phyloP scores from a whole-genome alignment of 2,113 vertebrate species.

The Macroglossus sobrinus region DNA sequence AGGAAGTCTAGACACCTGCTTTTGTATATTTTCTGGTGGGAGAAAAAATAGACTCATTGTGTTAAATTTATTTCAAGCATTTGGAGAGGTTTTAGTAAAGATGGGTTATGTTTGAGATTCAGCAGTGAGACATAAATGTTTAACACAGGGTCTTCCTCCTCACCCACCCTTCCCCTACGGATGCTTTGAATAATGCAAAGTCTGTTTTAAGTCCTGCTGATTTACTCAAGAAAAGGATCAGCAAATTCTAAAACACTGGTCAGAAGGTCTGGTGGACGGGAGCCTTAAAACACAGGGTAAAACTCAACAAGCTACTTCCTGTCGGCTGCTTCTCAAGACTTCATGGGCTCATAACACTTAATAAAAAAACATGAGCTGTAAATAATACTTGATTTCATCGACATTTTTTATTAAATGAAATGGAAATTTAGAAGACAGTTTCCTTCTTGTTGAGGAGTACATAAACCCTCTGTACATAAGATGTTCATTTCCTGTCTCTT shows the following conservation, averaged over 20 bases:
- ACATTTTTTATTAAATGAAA: slow-evolving; percentile 9
- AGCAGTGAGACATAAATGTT: slow-evolving; percentile 76
- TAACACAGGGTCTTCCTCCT: slow-evolving; percentile 65
- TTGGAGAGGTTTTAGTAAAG: slow-evolving; percentile 78
- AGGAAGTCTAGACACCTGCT: slow-evolving; percentile 80
- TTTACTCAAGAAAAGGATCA: slow-evolving; percentile 68
- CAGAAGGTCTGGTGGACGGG: slow-evolving; percentile 55
- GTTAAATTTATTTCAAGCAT: slow-evolving; percentile 76
- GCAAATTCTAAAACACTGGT: slow-evolving; percentile 74
- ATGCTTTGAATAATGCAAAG: slow-evolving; percentile 76
- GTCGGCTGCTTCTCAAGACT: slow-evolving; percentile 53
- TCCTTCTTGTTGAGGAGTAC: background rate
- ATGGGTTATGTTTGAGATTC: slow-evolving; percentile 72
- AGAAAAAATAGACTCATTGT: slow-evolving; percentile 71
- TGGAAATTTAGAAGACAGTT: slow-evolving; percentile 21
- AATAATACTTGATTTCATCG: slow-evolving; percentile 64
- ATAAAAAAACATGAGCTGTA: slow-evolving; percentile 64
- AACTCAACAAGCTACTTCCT: slow-evolving; percentile 60
- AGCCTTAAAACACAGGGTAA: slow-evolving; percentile 73
- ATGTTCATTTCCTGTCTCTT: background rate
- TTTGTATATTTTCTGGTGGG: slow-evolving; percentile 80
- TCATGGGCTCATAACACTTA: slow-evolving; percentile 46
- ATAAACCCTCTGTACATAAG: background rate
- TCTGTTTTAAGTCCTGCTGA: slow-evolving; percentile 73
- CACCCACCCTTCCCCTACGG: slow-evolving; percentile 25